phyloP scores from a whole-genome alignment of 2,888 invertebrate genomes.

The Drosophila helvetica region DNA sequence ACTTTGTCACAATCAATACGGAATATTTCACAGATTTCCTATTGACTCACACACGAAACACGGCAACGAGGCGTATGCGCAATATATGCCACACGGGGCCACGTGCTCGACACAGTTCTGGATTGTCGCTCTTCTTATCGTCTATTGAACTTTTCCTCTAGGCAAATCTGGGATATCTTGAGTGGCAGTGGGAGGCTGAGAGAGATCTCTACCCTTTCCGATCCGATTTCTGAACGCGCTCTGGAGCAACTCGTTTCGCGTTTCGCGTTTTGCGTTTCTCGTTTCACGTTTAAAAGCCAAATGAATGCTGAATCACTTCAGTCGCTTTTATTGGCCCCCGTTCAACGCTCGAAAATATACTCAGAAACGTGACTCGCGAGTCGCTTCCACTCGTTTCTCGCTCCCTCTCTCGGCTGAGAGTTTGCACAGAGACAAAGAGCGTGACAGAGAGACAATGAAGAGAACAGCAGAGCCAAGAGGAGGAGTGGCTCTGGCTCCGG shows the following conservation, averaged over 20 bases:
- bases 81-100: constrained; percentile 40
- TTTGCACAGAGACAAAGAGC: constrained; percentile 16
- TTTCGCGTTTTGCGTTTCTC: constrained; percentile 51
- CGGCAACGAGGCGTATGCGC: constrained; percentile 31
- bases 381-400: constrained; percentile 6
- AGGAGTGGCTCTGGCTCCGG: neutral
- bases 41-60: neutral
- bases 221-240: constrained; percentile 30
- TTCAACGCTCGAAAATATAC: constrained; percentile 24
- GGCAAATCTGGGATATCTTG: constrained; percentile 2
- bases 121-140: constrained; percentile 30
- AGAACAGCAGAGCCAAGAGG: constrained; percentile 6
- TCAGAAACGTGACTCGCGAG: constrained; percentile 25
- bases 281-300: constrained; percentile 54
- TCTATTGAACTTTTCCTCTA: constrained; percentile 14
- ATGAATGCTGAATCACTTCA: constrained; percentile 45
- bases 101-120: constrained; percentile 50
- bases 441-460: constrained; percentile 1
- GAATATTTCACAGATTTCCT: neutral
- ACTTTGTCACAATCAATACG: constrained; percentile 25
- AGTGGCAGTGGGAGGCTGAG: constrained; percentile 13
- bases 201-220: constrained; percentile 14
- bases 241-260: constrained; percentile 19
- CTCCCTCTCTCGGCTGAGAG: constrained; percentile 19
- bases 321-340: constrained; percentile 62